A percentile compares a stretch with the other conserved stretches of the same genome.
Evolutionary conservation across 2,113 vertebrate genomes (phyloP).

Genomic region (Sphaerodactylus townsendi): DNA sequence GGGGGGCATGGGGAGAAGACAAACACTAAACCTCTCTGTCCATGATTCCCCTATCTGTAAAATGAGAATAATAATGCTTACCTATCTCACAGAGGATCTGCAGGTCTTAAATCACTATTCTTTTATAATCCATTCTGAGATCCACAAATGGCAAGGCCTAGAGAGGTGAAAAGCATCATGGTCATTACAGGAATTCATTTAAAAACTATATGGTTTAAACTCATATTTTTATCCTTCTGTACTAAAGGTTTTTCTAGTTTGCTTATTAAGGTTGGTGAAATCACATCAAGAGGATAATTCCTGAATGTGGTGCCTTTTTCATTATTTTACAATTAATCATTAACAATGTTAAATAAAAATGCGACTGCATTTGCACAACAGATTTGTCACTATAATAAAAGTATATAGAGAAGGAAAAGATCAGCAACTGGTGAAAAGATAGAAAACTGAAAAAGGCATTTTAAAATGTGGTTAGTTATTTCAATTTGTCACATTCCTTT

Average conservation of each 20-base stretch:
- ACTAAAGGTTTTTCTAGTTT: conserved; percentile 35
- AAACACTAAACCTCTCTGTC: conserved; percentile 67
- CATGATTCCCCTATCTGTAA: conserved; percentile 72
- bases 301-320: neutral
- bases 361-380: conserved; percentile 14
- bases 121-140: conserved; percentile 74
- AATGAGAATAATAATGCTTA: conserved; percentile 71
- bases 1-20: conserved; percentile 26
- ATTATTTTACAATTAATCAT: conserved; percentile 13
- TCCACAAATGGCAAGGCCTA: conserved; percentile 74
- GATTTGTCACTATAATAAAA: conserved; percentile 14
- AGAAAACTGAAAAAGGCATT: neutral
- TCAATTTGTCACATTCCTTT: neutral
- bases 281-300: conserved; percentile 14
- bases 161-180: conserved; percentile 70
- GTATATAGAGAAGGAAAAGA: conserved; percentile 6
- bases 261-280: neutral
- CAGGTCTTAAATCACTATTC: conserved; percentile 72
- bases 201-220: conserved; percentile 58
- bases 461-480: neutral
- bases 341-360: conserved; percentile 32
- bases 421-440: neutral
- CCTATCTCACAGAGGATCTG: conserved; percentile 71
- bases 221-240: conserved; percentile 33
- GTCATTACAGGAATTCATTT: conserved; percentile 66